Evolutionary conservation across 2,113 vertebrate genomes (phyloP).

Genomic region (Podilymbus podiceps): DNA sequence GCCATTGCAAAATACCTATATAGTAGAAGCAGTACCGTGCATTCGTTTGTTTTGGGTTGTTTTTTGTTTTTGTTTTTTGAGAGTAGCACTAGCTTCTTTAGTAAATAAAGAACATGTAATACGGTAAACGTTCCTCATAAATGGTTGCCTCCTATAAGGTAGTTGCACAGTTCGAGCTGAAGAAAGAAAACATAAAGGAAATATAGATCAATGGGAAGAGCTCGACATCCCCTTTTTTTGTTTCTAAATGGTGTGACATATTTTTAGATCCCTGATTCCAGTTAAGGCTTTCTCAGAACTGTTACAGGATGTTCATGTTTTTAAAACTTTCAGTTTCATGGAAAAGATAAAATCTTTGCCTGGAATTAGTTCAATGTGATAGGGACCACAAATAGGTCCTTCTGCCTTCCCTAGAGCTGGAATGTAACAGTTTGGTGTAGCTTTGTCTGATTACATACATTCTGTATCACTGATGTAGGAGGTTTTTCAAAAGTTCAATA

Average conservation of each 20-base stretch:
- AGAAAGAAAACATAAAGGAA: neutral
- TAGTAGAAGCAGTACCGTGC: neutral
- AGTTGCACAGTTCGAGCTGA: slow-evolving; percentile 30
- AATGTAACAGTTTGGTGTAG: neutral
- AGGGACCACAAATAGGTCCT: neutral
- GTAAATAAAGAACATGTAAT: slow-evolving; percentile 36
- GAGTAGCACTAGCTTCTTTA: slow-evolving; percentile 62
- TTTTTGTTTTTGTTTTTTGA: neutral
- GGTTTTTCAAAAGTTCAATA: neutral
- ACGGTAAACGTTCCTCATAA: slow-evolving; percentile 42
- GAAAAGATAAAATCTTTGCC: neutral
- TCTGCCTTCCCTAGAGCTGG: neutral
- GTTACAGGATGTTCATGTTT: neutral
- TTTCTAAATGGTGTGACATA: slow-evolving; percentile 21
- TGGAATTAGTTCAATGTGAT: neutral
- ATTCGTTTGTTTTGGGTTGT: neutral
- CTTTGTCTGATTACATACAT: neutral
- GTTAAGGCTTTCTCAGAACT: neutral
- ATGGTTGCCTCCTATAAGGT: no score
- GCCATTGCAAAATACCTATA: slow-evolving; percentile 1
- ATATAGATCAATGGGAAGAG: slow-evolving; percentile 53
- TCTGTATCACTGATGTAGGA: neutral
- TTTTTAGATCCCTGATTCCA: neutral
- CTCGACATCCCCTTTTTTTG: slow-evolving; percentile 43
- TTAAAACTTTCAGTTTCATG: neutral